Evolutionary conservation across 1,140 invertebrate species (phyloP).

Genomic region (Drosophila fuyamai): DNA sequence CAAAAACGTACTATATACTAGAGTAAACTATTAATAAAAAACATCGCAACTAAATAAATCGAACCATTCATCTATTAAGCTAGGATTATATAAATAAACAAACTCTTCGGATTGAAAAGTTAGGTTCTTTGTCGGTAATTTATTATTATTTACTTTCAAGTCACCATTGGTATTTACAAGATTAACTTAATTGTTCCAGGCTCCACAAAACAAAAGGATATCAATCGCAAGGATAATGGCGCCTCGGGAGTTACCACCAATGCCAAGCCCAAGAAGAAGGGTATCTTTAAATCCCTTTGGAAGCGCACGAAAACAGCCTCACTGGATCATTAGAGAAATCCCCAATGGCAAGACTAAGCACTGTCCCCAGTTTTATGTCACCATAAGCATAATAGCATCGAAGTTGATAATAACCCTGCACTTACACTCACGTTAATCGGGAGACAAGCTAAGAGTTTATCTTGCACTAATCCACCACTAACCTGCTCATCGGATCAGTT

Average conservation of each 20-base stretch:
- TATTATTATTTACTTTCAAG: too few relatives aligned
- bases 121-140: too few relatives aligned
- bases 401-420: constrained; percentile 54
- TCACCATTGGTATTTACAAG: too few relatives aligned
- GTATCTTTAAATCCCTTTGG: constrained; percentile 93
- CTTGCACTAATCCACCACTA: constrained; percentile 15
- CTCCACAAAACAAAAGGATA: constrained; percentile 85
- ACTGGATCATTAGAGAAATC: constrained; percentile 89
- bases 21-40: too few relatives aligned
- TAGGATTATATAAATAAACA: too few relatives aligned
- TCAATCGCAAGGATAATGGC: constrained; percentile 51
- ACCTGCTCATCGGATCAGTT: constrained; percentile 37
- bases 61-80: too few relatives aligned
- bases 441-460: constrained; percentile 10
- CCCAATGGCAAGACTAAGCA: constrained; percentile 35
- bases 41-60: too few relatives aligned
- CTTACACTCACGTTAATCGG: constrained; percentile 34
- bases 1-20: too few relatives aligned
- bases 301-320: constrained; percentile 93
- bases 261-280: constrained; percentile 89
- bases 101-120: too few relatives aligned
- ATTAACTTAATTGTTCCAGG: constrained; percentile 84
- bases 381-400: constrained; percentile 30
- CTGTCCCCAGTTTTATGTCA: constrained; percentile 49
- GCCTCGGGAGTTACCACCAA: constrained; percentile 52